Percentiles rank a stretch among this genome's conserved stretches.
phyloP scores from a whole-genome alignment of 2,797 vertebrate genomes.

The Sphenopsis melanotis region DNA sequence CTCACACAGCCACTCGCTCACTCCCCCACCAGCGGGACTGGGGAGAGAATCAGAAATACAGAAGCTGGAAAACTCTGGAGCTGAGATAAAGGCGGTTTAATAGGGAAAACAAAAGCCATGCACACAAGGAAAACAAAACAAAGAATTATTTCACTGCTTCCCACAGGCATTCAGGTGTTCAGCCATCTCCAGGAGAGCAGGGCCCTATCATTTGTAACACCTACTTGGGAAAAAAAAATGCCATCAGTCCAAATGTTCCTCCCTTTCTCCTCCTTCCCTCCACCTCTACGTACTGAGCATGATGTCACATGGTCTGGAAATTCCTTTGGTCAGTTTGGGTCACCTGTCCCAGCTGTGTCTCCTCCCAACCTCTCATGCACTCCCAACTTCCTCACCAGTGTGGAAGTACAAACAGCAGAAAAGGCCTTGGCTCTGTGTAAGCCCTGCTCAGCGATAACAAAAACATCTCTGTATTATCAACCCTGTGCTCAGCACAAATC shows the following conservation, averaged over 20 bases:
- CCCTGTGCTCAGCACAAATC: accelerated
- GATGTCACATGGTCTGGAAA: background rate
- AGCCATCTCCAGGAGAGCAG: background rate
- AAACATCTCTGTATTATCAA: background rate
- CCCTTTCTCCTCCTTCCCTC: background rate
- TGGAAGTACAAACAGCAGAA: accelerated
- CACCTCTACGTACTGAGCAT: accelerated
- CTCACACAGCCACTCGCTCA: accelerated
- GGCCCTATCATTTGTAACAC: accelerated
- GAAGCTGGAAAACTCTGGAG: background rate
- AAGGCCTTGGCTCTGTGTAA: background rate
- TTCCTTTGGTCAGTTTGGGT: background rate
- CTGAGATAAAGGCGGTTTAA: background rate
- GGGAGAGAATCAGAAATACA: background rate
- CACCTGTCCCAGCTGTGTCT: background rate
- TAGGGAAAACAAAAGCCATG: background rate
- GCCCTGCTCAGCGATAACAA: background rate
- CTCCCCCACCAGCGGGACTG: accelerated
- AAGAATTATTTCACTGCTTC: background rate
- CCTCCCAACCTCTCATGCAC: background rate
- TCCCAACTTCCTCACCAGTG: accelerated
- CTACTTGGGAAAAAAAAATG: background rate
- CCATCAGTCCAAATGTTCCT: background rate
- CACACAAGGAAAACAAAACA: background rate
- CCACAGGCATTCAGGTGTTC: background rate